Base-by-base conservation (phyloP, 2,797 vertebrate species). In the Neosilurus hyrtlii region DNA sequence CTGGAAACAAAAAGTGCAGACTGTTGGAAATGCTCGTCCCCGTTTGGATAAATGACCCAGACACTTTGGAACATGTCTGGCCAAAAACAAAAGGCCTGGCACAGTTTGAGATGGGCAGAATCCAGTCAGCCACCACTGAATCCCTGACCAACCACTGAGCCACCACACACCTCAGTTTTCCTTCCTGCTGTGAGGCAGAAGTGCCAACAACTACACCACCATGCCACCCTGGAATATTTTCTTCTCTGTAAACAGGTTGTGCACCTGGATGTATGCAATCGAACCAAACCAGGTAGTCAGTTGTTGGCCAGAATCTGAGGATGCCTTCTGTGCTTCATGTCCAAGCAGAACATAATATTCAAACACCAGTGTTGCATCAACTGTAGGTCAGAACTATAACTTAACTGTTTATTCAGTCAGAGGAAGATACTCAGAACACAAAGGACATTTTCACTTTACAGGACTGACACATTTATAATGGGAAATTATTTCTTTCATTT, bases 41-140 rank as follows among this genome's bases (percentile, higher is more conserved):
- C 59, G 8, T 66, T 9, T 43, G 75, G 68, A 43, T 66, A 83
- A 76, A 83, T 77, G 83, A 85, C 76, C 75, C 54, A 80, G 63
- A 81, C 79, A 71, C 9, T 56, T 62, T 61, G 22, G 8, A 70
- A 24, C 52, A 5, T 24, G 49, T 10, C 52, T 7, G 70, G n/a
- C 7, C 70, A 72, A 72, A 72, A 54, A 54, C 70, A 72, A 54
- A 72, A 54, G 51, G 24, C 9, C 51, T 73, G n/a, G 49, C 70
- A 72, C 12, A 15, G 66, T 37, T 67, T 37, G 37, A 43, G 66
- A 20, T 54, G 24, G 5, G 3, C 71, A 56, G 3, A 15, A 30
- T 56, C 15, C 24, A 30, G 51, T 56, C 15, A 73, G 24, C 51
- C 71, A 43, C 30, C 30, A 30, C 30, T 43, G 43, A 43, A 43